Conservation (phyloP, 2,888 invertebrate genomes). For the Ischnus inquisitorius region DNA sequence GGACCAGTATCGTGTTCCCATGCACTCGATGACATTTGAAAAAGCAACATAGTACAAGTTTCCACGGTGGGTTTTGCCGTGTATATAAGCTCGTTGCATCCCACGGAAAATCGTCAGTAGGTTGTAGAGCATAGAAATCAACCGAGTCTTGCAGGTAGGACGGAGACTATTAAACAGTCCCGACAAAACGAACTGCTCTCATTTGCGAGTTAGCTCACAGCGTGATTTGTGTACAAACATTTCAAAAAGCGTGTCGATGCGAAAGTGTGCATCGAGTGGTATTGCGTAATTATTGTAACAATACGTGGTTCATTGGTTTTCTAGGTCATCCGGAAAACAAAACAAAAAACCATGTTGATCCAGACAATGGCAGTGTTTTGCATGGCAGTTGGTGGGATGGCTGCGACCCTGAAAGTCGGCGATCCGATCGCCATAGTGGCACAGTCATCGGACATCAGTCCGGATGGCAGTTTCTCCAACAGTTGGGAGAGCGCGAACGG, state of each 20-base stretch:
- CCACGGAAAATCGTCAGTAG: slow-evolving; percentile 72
- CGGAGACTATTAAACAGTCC: neutral
- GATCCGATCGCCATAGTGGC: slow-evolving; percentile 75
- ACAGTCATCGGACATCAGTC: slow-evolving; percentile 77
- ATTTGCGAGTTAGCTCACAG: neutral
- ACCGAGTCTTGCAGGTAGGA: slow-evolving; percentile 56
- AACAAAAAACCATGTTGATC: slow-evolving; percentile 49
- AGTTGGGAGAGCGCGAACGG: slow-evolving; percentile 79
- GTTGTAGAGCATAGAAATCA: slow-evolving; percentile 45
- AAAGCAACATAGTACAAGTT: slow-evolving; percentile 71
- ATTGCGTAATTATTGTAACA: neutral
- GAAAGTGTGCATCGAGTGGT: neutral
- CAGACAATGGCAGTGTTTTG: slow-evolving; percentile 45
- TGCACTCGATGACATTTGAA: slow-evolving; percentile 77
- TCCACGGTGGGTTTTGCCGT: slow-evolving; percentile 65
- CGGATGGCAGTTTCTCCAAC: slow-evolving; percentile 77
- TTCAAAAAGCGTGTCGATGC: neutral
- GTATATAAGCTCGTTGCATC: slow-evolving; percentile 76
- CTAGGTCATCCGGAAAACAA: slow-evolving; percentile 18
- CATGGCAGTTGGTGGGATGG: slow-evolving; percentile 46
- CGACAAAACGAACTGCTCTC: neutral
- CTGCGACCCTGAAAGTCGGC: slow-evolving; percentile 51
- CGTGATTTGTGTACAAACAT: neutral
- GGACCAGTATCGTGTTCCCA: slow-evolving; percentile 77
- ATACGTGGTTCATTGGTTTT: slow-evolving; percentile 6